Conservation (phyloP, 2,113 vertebrate genomes). For the Caracal caracal region DNA sequence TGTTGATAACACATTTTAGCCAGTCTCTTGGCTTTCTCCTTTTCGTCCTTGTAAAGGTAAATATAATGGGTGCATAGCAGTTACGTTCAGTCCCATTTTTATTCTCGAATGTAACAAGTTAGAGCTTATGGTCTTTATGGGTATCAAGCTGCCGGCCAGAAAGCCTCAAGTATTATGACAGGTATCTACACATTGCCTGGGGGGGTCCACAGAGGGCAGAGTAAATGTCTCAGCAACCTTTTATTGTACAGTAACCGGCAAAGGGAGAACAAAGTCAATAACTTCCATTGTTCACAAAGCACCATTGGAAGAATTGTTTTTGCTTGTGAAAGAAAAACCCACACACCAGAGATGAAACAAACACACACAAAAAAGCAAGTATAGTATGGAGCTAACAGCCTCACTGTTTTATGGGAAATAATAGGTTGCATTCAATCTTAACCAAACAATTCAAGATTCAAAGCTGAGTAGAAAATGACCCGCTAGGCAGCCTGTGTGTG, state of each 20-base stretch:
- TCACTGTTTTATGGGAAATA: constrained; percentile 58
- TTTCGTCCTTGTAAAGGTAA: constrained; percentile 6
- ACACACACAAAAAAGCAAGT: neutral
- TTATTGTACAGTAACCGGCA: constrained; percentile 53
- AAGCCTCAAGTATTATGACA: constrained; percentile 78
- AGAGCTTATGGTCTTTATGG: constrained; percentile 8
- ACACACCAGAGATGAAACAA: neutral
- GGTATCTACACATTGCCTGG: constrained; percentile 59
- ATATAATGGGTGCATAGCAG: constrained; percentile 46
- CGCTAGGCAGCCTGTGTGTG: neutral
- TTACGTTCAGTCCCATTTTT: neutral
- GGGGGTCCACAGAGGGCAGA: constrained; percentile 67
- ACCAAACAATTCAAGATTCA: constrained; percentile 42
- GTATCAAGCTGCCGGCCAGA: constrained; percentile 65
- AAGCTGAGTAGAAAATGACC: neutral
- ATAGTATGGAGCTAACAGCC: constrained; percentile 7
- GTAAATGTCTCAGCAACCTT: constrained; percentile 61
- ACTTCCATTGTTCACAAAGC: constrained; percentile 74
- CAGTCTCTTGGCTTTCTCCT: neutral
- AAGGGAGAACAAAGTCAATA: constrained; percentile 75
- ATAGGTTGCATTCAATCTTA: constrained; percentile 54
- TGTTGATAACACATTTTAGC: constrained; percentile 39
- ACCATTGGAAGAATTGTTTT: constrained; percentile 79
- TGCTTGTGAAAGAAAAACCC: constrained; percentile 62
- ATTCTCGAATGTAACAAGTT: neutral